Conservation (phyloP, 2,797 vertebrate species). For the Myripristis jacobus region DNA sequence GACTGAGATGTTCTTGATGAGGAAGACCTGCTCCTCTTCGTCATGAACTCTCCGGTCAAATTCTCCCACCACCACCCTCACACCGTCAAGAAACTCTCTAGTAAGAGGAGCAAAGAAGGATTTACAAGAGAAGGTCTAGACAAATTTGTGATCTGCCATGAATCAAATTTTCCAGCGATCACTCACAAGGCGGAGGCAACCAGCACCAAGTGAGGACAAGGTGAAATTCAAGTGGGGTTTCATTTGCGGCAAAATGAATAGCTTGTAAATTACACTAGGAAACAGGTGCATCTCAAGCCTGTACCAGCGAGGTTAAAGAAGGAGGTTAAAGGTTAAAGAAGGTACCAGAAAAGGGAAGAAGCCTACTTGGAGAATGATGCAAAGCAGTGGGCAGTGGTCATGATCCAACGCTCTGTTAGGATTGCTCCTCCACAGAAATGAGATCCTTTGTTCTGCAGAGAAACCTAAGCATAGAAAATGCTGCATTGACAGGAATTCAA, state of each 20-base stretch:
- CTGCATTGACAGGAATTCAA: neutral
- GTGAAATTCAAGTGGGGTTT: too few relatives aligned
- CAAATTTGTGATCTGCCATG: too few relatives aligned
- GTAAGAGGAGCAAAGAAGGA: neutral
- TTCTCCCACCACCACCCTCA: constrained; percentile 76
- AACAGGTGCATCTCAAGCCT: too few relatives aligned
- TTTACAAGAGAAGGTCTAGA: too few relatives aligned
- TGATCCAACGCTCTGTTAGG: constrained; percentile 85
- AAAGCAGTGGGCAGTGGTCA: constrained; percentile 91
- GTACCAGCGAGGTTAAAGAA: too few relatives aligned
- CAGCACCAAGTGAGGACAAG: too few relatives aligned
- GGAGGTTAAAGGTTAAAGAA: too few relatives aligned
- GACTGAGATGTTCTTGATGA: constrained; percentile 76
- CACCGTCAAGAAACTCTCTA: constrained; percentile 66
- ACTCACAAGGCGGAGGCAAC: too few relatives aligned
- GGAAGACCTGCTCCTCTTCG: constrained; percentile 83
- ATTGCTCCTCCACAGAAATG: constrained; percentile 91
- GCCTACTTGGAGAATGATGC: constrained; percentile 67
- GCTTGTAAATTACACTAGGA: too few relatives aligned
- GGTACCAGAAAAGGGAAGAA: neutral
- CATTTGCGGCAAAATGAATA: too few relatives aligned
- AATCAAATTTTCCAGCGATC: too few relatives aligned
- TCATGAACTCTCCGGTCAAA: constrained; percentile 71
- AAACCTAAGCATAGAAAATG: constrained; percentile 80
- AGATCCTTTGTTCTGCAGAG: constrained; percentile 82